phyloP scores from a whole-genome alignment of 2,113 vertebrate genomes.

The Oenanthe oenanthe region DNA sequence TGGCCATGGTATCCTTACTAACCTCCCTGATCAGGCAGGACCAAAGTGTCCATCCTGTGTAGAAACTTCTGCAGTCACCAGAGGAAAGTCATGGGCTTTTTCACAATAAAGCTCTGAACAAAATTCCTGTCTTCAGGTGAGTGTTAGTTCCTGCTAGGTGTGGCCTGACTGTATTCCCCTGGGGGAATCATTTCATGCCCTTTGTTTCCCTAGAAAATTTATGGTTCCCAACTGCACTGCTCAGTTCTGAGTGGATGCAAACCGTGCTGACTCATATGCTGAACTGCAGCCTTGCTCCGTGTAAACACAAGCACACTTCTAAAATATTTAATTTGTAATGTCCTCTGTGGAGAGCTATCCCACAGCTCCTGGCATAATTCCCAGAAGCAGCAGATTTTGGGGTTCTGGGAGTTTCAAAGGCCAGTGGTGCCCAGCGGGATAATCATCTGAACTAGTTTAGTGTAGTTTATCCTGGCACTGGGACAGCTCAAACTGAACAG shows the following conservation, averaged over 20 bases:
- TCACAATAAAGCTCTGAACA: background rate
- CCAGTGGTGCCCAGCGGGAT: conserved; percentile 24
- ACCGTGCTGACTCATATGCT: conserved; percentile 51
- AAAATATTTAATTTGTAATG: conserved; percentile 59
- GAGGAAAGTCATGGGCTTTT: background rate
- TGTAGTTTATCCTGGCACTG: conserved; percentile 62
- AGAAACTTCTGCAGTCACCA: background rate
- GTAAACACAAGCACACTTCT: conserved; percentile 55
- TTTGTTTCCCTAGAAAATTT: conserved; percentile 38
- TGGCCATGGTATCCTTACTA: background rate
- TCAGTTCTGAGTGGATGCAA: conserved; percentile 18
- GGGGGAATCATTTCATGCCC: background rate
- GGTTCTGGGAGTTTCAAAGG: conserved; percentile 48
- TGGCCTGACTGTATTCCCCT: background rate
- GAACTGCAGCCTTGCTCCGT: conserved; percentile 26
- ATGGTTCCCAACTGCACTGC: background rate
- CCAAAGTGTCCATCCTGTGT: background rate
- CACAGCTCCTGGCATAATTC: conserved; percentile 49
- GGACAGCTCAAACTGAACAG: conserved; percentile 60
- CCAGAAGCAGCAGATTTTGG: conserved; percentile 66
- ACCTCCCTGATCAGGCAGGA: background rate
- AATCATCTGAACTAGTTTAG: conserved; percentile 41
- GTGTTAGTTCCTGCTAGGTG: background rate
- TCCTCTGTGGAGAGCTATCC: conserved; percentile 53
- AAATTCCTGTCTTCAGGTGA: conserved; percentile 52